A percentile compares a stretch with the other conserved stretches of the same genome.
Evolutionary conservation across 2,797 vertebrate species (phyloP).

Genomic region (Catharus ustulatus): DNA sequence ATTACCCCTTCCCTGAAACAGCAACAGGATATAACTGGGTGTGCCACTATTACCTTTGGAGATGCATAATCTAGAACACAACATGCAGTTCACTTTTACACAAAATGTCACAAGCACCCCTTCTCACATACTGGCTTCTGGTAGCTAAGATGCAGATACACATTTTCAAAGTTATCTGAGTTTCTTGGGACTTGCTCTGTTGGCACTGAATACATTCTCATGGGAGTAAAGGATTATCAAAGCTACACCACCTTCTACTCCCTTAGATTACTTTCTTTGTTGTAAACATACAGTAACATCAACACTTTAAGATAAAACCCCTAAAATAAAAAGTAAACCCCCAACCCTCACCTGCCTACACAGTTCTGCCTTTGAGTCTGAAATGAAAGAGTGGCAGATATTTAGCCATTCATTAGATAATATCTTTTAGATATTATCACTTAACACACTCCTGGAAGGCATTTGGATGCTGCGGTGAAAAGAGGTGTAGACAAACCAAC

Average conservation of each 20-base stretch:
- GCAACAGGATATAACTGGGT: neutral
- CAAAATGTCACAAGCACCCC: neutral
- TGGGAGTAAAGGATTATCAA: neutral
- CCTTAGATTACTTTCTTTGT: slow-evolving; percentile 15
- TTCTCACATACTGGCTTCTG: neutral
- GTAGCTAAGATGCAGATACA: neutral
- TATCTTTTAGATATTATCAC: neutral
- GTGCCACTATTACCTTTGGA: neutral
- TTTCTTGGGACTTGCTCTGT: neutral
- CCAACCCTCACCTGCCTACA: slow-evolving; percentile 6
- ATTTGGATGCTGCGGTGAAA: slow-evolving; percentile 23
- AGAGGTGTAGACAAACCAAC: neutral
- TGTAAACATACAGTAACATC: slow-evolving; percentile 6
- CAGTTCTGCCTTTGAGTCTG: slow-evolving; percentile 24
- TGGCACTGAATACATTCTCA: neutral
- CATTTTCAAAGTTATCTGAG: neutral
- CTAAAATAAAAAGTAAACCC: slow-evolving; percentile 27
- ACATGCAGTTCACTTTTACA: neutral
- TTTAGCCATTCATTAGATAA: neutral
- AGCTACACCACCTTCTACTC: neutral
- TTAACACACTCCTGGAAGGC: slow-evolving; percentile 28
- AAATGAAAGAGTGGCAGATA: slow-evolving; percentile 40
- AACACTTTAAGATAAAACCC: slow-evolving; percentile 18
- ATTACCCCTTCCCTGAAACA: slow-evolving; percentile 19
- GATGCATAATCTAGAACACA: neutral